Evolutionary conservation across 1,140 invertebrate genomes (phyloP).

Genomic region (Intoshia linei): DNA sequence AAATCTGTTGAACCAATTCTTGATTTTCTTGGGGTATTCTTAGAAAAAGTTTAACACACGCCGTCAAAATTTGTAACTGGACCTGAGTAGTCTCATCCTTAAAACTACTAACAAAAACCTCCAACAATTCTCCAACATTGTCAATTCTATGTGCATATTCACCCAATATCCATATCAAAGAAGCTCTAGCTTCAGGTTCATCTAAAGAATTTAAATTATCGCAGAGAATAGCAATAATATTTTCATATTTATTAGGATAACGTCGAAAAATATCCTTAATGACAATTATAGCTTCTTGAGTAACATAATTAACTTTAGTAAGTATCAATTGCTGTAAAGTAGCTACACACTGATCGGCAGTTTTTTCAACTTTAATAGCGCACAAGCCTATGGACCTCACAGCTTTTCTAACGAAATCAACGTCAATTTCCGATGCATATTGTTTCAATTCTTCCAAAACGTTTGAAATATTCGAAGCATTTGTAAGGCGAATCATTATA

Average conservation of each 20-base stretch:
- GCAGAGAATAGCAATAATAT: constrained; percentile 90
- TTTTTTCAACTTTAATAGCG: constrained; percentile 95
- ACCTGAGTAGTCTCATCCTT: constrained; percentile 97
- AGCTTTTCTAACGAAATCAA: constrained; percentile 86
- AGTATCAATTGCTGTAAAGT: constrained; percentile 94
- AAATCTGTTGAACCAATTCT: constrained; percentile 61
- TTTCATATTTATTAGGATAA: constrained; percentile 98
- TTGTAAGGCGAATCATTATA: constrained; percentile 92
- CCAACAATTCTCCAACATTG: constrained; percentile 85
- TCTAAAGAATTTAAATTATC: constrained; percentile 93
- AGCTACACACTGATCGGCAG: constrained; percentile 82
- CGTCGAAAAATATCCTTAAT: constrained; percentile 99
- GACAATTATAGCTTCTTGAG: constrained; percentile 96
- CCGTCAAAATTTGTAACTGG: constrained; percentile 70
- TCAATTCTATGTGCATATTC: constrained; percentile 95
- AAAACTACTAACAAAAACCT: constrained; percentile 95
- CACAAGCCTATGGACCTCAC: constrained; percentile 81
- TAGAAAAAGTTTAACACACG: constrained; percentile 87
- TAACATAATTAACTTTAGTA: constrained; percentile 96
- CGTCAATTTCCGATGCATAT: constrained; percentile 87
- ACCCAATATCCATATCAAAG: constrained; percentile 99
- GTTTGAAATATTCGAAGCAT: constrained; percentile 84
- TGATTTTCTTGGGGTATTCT: constrained; percentile 90
- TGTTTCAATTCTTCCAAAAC: constrained; percentile 92
- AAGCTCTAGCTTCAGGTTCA: constrained; percentile 86